A percentile compares a stretch with the other conserved stretches of the same genome.
These are phyloP conservation scores for Eubucco bourcierii DNA, from an alignment of 2,113 vertebrate genomes.

Conservation along the genomic window DNA sequence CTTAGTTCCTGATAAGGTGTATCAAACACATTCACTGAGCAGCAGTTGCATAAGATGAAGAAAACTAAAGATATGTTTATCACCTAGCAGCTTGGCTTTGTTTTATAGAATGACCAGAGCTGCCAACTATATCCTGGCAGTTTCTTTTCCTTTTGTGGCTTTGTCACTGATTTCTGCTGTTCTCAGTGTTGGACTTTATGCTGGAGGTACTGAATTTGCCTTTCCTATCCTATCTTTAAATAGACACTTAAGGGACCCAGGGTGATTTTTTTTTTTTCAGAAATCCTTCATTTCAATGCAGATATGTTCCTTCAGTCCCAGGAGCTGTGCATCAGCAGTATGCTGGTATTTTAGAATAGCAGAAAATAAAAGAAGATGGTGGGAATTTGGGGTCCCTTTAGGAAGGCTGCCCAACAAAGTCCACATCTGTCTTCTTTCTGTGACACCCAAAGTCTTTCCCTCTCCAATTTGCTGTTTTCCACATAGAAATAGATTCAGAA, in stretches of 20 bases:
- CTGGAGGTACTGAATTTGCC: slow-evolving; percentile 6
- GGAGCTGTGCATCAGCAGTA: slow-evolving; percentile 16
- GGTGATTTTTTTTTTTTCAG: slow-evolving; percentile 4
- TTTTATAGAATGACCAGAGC: neutral
- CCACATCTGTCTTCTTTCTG: neutral
- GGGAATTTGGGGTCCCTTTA: neutral
- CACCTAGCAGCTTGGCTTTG: neutral
- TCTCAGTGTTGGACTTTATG: slow-evolving; percentile 21
- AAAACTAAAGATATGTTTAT: neutral
- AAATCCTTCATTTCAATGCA: slow-evolving; percentile 1
- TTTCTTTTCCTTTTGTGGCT: slow-evolving; percentile 33
- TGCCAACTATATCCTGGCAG: neutral
- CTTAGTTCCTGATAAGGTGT: neutral
- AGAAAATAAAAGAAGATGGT: neutral
- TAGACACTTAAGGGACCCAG: neutral
- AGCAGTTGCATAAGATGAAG: neutral
- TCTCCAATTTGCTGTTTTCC: neutral
- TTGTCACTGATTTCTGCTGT: slow-evolving; percentile 27
- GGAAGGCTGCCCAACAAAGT: neutral
- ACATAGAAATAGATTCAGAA: neutral
- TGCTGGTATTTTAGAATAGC: slow-evolving; percentile 17
- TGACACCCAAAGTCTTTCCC: neutral
- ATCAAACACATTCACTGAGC: neutral
- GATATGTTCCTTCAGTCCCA: slow-evolving; percentile 31
- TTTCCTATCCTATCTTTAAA: neutral